Percentiles rank a stretch among this genome's conserved stretches.
phyloP scores from a whole-genome alignment of 2,113 vertebrate species.

The Xyliphius kryptos region DNA sequence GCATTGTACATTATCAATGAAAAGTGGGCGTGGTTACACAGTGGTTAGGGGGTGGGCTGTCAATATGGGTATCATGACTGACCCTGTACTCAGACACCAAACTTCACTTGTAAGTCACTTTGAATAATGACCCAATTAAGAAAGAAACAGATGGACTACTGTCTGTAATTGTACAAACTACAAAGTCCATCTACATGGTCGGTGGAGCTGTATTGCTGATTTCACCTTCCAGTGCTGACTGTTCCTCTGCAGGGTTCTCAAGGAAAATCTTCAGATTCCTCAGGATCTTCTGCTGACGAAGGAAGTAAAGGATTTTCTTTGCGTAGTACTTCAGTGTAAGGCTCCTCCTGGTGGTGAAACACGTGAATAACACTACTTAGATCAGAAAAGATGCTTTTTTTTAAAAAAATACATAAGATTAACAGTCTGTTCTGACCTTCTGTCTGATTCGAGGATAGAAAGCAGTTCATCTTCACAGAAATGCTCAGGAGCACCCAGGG shows the following conservation, averaged over 20 bases:
- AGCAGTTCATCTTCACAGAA: slow-evolving; percentile 97
- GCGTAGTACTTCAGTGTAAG: slow-evolving; percentile 95
- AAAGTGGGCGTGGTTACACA: too few relatives aligned
- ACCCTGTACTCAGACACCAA: background rate
- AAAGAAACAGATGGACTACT: too few relatives aligned
- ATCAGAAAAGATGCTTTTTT: too few relatives aligned
- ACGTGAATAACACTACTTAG: background rate
- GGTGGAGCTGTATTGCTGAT: background rate
- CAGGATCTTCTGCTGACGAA: slow-evolving; percentile 88
- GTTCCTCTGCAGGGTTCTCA: slow-evolving; percentile 72
- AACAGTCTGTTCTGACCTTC: slow-evolving; percentile 68
- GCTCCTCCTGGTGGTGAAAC: slow-evolving; percentile 71
- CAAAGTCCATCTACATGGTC: too few relatives aligned
- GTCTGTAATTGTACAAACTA: too few relatives aligned
- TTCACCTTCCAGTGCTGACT: slow-evolving; percentile 82
- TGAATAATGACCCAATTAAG: too few relatives aligned
- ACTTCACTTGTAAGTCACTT: background rate
- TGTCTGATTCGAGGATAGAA: slow-evolving; percentile 86
- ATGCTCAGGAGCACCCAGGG: slow-evolving; percentile 83
- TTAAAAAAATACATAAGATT: too few relatives aligned
- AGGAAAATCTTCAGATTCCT: slow-evolving; percentile 85
- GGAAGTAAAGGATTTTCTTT: slow-evolving; percentile 96
- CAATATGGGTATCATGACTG: background rate
- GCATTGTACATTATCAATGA: too few relatives aligned
- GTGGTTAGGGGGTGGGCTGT: background rate